Conservation (phyloP, 2,113 vertebrate species). For the Ovibos moschatus region DNA sequence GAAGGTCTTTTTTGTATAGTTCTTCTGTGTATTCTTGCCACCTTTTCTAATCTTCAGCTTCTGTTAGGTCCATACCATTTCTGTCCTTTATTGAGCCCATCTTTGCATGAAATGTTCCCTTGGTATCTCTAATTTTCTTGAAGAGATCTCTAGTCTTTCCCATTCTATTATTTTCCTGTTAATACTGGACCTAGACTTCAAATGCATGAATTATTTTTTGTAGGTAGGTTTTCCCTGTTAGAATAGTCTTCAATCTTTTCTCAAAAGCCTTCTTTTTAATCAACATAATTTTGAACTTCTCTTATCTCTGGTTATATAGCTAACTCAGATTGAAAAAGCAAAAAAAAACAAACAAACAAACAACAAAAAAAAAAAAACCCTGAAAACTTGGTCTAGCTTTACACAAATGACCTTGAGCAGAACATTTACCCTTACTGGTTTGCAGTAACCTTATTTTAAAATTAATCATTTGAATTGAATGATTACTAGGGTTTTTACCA, state of each 20-base stretch:
- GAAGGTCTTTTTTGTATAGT: not conserved
- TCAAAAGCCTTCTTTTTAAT: not conserved
- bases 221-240: not conserved
- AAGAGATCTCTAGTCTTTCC: not conserved
- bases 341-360: not conserved
- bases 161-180: not conserved
- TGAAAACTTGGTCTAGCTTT: not conserved
- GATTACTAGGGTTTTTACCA: not conserved
- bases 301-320: not conserved
- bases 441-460: not conserved
- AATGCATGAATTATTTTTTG: not conserved
- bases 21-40: not conserved
- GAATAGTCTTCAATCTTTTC: not conserved
- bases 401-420: not conserved
- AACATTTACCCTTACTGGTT: not conserved
- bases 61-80: not conserved
- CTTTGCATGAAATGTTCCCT: not conserved
- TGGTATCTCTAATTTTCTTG: not conserved
- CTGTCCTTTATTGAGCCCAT: not conserved
- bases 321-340: not conserved
- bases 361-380: not conserved
- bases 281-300: not conserved
- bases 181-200: not conserved
- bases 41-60: not conserved
- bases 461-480: not conserved